Conservation (phyloP, 2,797 vertebrate species). For the Sebastes goodei region DNA sequence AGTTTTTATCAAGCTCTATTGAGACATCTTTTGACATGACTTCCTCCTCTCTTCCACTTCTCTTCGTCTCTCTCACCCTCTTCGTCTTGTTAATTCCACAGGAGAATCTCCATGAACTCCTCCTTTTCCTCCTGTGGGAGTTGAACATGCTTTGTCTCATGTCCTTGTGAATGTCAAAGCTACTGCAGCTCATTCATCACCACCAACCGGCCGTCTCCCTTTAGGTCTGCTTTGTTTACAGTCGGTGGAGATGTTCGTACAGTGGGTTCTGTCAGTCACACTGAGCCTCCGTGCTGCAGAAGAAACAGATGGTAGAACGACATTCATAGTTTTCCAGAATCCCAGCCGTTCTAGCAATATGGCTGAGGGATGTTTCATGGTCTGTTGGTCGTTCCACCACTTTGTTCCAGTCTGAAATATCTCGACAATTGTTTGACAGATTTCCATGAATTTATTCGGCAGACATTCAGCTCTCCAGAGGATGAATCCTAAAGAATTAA, state of each 20-base stretch:
- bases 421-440: too few relatives aligned
- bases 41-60: not conserved
- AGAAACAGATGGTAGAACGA: not conserved
- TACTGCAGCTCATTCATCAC: slow-evolving; percentile 30
- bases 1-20: not conserved
- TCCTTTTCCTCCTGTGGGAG: not conserved
- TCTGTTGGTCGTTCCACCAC: too few relatives aligned
- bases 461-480: too few relatives aligned
- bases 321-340: not conserved
- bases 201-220: not conserved
- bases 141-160: slow-evolving; percentile 4
- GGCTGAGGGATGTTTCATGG: too few relatives aligned
- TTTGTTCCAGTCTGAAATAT: too few relatives aligned
- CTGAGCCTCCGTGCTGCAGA: not conserved
- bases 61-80: not conserved
- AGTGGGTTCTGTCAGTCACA: not conserved
- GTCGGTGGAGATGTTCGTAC: not conserved
- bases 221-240: not conserved
- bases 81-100: not conserved
- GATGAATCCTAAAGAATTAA: too few relatives aligned
- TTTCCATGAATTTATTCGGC: too few relatives aligned
- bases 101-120: slow-evolving; percentile 1
- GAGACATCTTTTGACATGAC: not conserved
- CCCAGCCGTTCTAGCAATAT: not conserved
- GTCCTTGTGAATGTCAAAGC: slow-evolving; percentile 45